Conservation (phyloP, 1,140 invertebrate genomes). For the Nasonia vitripennis region DNA sequence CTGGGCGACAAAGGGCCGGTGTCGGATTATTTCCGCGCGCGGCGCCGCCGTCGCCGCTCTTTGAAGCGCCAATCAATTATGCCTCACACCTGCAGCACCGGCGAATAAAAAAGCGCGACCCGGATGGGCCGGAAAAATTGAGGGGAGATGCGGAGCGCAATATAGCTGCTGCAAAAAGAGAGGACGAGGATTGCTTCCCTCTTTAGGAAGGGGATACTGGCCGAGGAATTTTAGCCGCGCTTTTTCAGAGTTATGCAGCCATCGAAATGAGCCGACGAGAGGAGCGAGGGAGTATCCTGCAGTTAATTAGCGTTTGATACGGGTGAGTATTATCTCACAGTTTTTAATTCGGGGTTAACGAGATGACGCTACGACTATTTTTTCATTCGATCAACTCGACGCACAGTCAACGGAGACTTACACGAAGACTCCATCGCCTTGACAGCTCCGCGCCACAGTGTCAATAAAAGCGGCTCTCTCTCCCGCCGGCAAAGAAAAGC, state of each 20-base stretch:
- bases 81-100: not conserved
- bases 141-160: not conserved
- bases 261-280: too few relatives aligned
- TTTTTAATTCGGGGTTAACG: too few relatives aligned
- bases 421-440: too few relatives aligned
- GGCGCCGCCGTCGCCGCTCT: slow-evolving; percentile 26
- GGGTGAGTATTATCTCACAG: too few relatives aligned
- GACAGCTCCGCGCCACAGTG: not conserved
- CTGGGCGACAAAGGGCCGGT: slow-evolving; percentile 49
- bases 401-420: too few relatives aligned
- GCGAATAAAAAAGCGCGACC: not conserved
- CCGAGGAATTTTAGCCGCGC: not conserved
- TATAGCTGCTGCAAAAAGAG: not conserved
- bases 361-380: too few relatives aligned
- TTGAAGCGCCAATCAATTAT: slow-evolving; percentile 64
- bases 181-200: not conserved
- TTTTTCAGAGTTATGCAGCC: not conserved
- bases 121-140: not conserved
- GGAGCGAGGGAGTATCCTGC: not conserved
- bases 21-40: slow-evolving; percentile 55
- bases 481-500: not conserved
- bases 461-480: not conserved
- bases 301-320: not conserved
- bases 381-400: too few relatives aligned
- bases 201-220: not conserved